Conservation (phyloP, 2,888 invertebrate species). For the Tanytarsus gracilentus region DNA sequence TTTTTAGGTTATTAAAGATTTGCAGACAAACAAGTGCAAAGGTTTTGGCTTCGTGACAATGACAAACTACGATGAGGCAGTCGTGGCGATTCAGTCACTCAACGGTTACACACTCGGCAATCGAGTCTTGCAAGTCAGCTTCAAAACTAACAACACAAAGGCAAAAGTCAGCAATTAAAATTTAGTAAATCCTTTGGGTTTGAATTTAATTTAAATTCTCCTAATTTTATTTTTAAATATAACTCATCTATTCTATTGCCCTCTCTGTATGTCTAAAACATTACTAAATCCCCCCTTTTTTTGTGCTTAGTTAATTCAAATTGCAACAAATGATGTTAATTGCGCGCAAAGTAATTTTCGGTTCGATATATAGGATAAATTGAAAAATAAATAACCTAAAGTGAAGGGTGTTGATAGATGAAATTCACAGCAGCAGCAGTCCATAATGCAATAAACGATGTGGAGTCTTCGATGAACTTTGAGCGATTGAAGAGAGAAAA, state of each 20-base stretch:
- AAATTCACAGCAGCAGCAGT: no score
- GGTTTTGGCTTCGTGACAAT: constrained; percentile 92
- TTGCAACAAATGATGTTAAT: neutral
- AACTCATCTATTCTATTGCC: neutral
- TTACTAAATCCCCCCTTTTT: no score
- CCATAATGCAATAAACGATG: neutral
- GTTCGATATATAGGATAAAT: neutral
- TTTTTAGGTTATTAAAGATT: constrained; percentile 84
- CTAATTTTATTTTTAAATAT: neutral
- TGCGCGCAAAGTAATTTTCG: neutral
- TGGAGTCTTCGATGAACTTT: neutral
- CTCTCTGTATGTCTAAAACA: neutral
- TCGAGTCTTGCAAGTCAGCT: constrained; percentile 85
- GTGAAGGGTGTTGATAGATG: no score
- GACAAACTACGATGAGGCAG: constrained; percentile 91
- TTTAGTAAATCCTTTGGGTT: constrained; percentile 26
- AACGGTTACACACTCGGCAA: constrained; percentile 87
- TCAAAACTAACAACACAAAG: constrained; percentile 78
- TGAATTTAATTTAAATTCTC: constrained; percentile 18
- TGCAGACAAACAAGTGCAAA: constrained; percentile 88
- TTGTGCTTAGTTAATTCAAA: constrained; percentile 21
- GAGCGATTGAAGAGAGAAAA: neutral
- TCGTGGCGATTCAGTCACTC: constrained; percentile 82
- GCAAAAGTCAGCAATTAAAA: constrained; percentile 41
- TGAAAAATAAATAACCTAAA: neutral